Base-by-base conservation (phyloP, 1,140 invertebrate genomes). In the Danaus plexippus region DNA sequence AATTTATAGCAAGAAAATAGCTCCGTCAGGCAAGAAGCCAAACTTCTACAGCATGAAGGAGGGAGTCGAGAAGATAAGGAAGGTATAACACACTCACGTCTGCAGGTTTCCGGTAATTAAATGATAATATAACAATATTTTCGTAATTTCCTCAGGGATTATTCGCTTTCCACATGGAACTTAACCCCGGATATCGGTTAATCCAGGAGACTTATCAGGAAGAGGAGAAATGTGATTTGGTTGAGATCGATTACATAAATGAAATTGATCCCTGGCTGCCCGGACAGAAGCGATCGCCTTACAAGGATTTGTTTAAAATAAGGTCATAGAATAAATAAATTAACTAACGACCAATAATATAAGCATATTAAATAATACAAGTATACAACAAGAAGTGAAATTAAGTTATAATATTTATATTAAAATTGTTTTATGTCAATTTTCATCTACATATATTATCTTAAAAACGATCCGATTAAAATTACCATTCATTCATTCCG, bases 111-210 rank as follows among this genome's bases (percentile, higher is more conserved):
- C 0, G 13, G 32, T 15, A 1, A 13, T 40, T 11, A 50, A 50
- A 12, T n/a, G 47, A 48, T 48, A 48, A 9, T 13, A 9, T 48
- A 48, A 5, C 11, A 15, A 18, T 1, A 46, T 11, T 45, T 11
- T n/a, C 44, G 9, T 55, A 15, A 15, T 43, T 10, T 6, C 32
- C 43, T 13, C 51, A 86, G 83, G 83, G 83, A 43, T 65, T 90
- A 1, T 92, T 91, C 63, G 91, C 91, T 1, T 91, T 92, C 61
- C 90, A 92, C 67, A 89, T 89, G 73, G 90, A 91, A 59, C 62
- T 81, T 10, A 89, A 90, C 11, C 75, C 88, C 1, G 88, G 89
- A 1, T 92, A 92, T 71, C 85, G 90, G 63, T 62, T 91, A 4
- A 89, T 92, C 22, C 87, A 90, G 55, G 88, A 91, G 66, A 91